These are phyloP conservation scores for Pteruthius melanotis DNA, from an alignment of 2,113 vertebrate species.

Conservation along the genomic window DNA sequence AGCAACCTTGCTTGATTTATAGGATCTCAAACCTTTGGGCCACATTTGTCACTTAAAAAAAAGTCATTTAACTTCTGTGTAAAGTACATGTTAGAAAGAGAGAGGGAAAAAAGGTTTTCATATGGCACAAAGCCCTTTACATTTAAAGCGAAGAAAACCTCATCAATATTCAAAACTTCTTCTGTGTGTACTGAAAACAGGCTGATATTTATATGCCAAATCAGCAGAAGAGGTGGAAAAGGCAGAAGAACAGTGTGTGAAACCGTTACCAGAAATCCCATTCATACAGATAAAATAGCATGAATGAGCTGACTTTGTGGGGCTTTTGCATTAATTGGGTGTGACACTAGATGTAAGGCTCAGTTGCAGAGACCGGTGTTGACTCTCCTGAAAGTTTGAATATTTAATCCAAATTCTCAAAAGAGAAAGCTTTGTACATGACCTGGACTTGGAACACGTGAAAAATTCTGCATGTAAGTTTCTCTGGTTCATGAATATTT, in stretches of 20 bases:
- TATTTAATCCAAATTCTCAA: neutral
- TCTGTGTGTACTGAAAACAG: neutral
- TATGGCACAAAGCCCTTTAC: neutral
- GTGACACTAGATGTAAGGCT: neutral
- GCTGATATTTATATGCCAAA: neutral
- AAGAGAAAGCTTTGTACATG: neutral
- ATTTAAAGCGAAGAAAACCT: neutral
- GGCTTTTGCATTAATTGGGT: neutral
- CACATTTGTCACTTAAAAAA: neutral
- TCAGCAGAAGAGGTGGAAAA: neutral
- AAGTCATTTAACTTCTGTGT: neutral
- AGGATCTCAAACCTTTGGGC: constrained; percentile 26
- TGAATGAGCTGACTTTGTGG: neutral
- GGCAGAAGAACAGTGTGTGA: neutral
- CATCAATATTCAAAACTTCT: neutral
- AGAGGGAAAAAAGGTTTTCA: neutral
- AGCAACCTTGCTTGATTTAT: constrained; percentile 20
- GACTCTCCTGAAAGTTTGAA: neutral
- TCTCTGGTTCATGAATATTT: neutral
- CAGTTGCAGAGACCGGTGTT: neutral
- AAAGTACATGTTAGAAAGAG: neutral
- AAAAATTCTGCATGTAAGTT: neutral
- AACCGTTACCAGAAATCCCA: neutral
- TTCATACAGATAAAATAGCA: neutral
- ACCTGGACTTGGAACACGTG: neutral